Conservation (phyloP, 2,797 vertebrate species). For the Rhinella marina region DNA sequence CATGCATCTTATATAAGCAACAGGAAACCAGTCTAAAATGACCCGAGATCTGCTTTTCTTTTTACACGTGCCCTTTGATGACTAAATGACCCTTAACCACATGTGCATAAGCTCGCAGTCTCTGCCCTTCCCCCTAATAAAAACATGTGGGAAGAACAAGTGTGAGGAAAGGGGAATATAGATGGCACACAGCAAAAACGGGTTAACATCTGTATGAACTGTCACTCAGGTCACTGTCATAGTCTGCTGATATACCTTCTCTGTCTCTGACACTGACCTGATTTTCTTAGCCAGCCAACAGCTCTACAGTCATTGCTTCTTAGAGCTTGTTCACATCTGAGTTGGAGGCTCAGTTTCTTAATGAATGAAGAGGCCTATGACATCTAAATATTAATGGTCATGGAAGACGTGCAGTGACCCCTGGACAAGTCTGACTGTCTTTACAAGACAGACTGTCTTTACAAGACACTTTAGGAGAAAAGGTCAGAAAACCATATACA, state of each 20-base stretch:
- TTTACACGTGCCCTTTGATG: slow-evolving; percentile 63
- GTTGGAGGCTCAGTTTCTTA: too few species aligned
- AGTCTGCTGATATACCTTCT: slow-evolving; percentile 3
- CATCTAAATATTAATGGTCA: too few species aligned
- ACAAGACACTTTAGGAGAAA: too few species aligned
- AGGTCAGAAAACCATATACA: too few species aligned
- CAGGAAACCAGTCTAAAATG: slow-evolving; percentile 52
- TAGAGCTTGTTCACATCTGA: too few species aligned
- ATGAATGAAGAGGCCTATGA: too few species aligned
- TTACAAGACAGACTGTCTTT: too few species aligned
- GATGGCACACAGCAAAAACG: neutral
- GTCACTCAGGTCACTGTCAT: slow-evolving; percentile 3
- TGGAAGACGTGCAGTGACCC: neutral
- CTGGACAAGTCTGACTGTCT: neutral
- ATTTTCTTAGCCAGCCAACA: neutral
- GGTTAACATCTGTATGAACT: slow-evolving; percentile 33
- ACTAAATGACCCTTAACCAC: slow-evolving; percentile 52
- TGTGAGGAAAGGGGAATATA: neutral
- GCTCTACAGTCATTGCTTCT: too few species aligned
- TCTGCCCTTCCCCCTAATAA: slow-evolving; percentile 53
- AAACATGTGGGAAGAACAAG: slow-evolving; percentile 51
- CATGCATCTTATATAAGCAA: slow-evolving; percentile 15
- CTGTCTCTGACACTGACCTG: slow-evolving; percentile 11
- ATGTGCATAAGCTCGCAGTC: slow-evolving; percentile 43
- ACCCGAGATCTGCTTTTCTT: slow-evolving; percentile 60